Conservation (phyloP, 2,113 vertebrate species). For the Setophaga coronata region DNA sequence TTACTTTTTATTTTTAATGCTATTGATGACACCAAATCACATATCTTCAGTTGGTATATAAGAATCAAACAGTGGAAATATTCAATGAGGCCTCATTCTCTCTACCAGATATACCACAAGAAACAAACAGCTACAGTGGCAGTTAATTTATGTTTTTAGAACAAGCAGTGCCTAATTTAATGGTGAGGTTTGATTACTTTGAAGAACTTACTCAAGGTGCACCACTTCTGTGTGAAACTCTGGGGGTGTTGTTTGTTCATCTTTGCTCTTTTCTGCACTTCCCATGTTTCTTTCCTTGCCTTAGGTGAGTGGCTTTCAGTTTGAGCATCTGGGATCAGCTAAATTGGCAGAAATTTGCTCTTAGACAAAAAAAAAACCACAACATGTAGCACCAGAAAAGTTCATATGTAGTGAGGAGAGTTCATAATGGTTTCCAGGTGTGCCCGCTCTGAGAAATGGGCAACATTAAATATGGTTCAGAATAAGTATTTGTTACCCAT, state of each 20-base stretch:
- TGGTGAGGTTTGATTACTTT: not conserved
- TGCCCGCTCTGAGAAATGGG: not conserved
- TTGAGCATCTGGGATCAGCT: not conserved
- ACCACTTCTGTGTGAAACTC: fast-evolving
- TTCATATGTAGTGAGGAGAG: not conserved
- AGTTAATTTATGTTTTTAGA: not conserved
- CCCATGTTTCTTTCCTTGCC: fast-evolving
- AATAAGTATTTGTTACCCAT: not conserved
- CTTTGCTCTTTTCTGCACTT: not conserved
- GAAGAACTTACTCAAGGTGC: not conserved
- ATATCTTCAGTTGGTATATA: not conserved
- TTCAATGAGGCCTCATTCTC: not conserved
- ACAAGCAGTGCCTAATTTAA: not conserved
- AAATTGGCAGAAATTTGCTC: not conserved
- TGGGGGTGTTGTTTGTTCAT: not conserved
- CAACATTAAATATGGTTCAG: not conserved
- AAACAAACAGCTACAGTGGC: not conserved
- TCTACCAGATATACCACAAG: not conserved
- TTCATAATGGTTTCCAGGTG: not conserved
- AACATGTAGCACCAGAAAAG: fast-evolving
- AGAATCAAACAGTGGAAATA: not conserved
- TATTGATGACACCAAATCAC: not conserved
- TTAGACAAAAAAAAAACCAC: not conserved
- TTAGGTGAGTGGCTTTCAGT: not conserved
- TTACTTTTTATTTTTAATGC: not conserved